These are phyloP conservation scores for Philotrypesis tridentata DNA, from an alignment of 1,140 invertebrate species.

Conservation along the genomic window DNA sequence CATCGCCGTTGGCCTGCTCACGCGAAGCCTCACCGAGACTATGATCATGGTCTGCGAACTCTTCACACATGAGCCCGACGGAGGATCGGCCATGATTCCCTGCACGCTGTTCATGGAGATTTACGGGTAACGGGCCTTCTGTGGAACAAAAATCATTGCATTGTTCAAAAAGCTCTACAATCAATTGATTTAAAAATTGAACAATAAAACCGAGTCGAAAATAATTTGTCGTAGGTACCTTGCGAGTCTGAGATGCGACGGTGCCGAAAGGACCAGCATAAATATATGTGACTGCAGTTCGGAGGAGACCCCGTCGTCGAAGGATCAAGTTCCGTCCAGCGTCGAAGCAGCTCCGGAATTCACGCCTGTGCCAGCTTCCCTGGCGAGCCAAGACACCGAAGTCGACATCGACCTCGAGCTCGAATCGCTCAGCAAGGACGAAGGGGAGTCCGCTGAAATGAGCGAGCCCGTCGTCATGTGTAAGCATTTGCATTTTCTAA, in stretches of 20 bases:
- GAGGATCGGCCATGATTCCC: slow-evolving; percentile 85
- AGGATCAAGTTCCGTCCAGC: not conserved
- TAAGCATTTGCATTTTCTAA: not conserved
- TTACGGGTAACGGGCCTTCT: slow-evolving; percentile 73
- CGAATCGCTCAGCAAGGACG: slow-evolving; percentile 60
- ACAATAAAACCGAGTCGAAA: not conserved
- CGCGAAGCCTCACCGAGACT: slow-evolving; percentile 75
- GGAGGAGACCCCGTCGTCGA: not conserved
- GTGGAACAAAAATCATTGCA: not conserved
- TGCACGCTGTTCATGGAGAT: slow-evolving; percentile 81
- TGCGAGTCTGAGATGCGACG: slow-evolving; percentile 66
- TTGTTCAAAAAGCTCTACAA: not conserved
- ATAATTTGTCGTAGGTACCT: slow-evolving; percentile 60
- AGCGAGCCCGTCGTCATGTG: slow-evolving; percentile 29
- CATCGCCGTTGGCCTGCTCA: slow-evolving; percentile 66
- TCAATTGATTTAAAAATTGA: slow-evolving; percentile 7
- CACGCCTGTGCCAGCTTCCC: slow-evolving; percentile 36
- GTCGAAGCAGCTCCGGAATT: not conserved
- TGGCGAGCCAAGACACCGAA: slow-evolving; percentile 65
- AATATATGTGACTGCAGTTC: slow-evolving; percentile 23
- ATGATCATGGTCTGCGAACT: slow-evolving; percentile 89
- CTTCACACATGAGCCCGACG: slow-evolving; percentile 87
- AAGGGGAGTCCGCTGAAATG: slow-evolving; percentile 47
- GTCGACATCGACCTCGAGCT: slow-evolving; percentile 62
- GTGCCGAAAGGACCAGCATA: slow-evolving; percentile 49